These are phyloP conservation scores for Drosophila prostipennis DNA, from an alignment of 2,888 invertebrate species.

Conservation along the genomic window DNA sequence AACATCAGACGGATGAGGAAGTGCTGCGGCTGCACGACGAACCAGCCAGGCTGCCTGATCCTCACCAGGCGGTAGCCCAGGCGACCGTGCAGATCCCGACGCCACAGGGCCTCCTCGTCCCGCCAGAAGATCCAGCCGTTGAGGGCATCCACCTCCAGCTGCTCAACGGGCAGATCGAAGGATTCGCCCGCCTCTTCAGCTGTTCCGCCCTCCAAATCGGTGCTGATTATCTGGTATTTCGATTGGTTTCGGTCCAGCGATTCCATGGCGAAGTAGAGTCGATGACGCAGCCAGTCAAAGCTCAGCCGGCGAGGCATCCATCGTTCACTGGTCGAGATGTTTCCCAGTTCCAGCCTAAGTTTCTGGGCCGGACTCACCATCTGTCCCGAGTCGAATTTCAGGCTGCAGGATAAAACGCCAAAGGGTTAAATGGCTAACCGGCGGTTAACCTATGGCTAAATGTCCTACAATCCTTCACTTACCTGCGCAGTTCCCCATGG, in stretches of 20 bases:
- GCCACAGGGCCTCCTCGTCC: conserved; percentile 48
- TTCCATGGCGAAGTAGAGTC: conserved; percentile 92
- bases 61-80: conserved; percentile 16
- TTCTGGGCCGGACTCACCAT: conserved; percentile 8
- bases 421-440: too few relatives aligned
- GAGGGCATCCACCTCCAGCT: conserved; percentile 95
- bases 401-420: background rate
- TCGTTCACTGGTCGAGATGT: conserved; percentile 54
- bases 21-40: conserved; percentile 59
- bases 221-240: conserved; percentile 30
- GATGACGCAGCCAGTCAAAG: conserved; percentile 95
- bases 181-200: background rate
- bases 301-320: conserved; percentile 90
- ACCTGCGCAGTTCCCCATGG: conserved; percentile 86
- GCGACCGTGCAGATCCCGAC: conserved; percentile 56
- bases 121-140: conserved; percentile 95
- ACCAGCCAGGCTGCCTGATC: conserved; percentile 38
- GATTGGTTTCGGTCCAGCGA: conserved; percentile 78
- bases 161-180: conserved; percentile 86
- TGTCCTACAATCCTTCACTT: background rate
- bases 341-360: conserved; percentile 61
- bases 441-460: too few relatives aligned
- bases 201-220: conserved; percentile 29
- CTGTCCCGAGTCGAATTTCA: conserved; percentile 20
- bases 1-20: conserved; percentile 67